Conservation (phyloP, 2,797 vertebrate species). For the Sebastes alutus region DNA sequence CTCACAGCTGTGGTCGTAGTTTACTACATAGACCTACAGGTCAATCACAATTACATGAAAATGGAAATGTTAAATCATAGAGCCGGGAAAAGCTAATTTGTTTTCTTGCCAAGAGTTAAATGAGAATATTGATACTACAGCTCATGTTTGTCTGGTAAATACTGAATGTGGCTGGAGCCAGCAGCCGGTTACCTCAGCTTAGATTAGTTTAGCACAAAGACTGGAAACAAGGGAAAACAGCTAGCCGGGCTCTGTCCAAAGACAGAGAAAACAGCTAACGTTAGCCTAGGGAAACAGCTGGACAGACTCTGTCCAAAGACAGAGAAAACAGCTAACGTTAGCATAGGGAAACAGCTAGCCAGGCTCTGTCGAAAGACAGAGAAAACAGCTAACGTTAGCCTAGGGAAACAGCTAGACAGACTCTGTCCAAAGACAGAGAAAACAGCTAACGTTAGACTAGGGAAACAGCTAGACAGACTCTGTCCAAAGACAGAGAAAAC, state of each 20-base stretch:
- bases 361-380: too few species aligned
- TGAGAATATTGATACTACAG: not conserved
- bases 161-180: not conserved
- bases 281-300: too few species aligned
- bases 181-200: conserved; percentile 4
- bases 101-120: not conserved
- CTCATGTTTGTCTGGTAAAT: not conserved
- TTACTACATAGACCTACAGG: not conserved
- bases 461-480: too few species aligned
- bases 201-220: conserved; percentile 7
- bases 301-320: accelerated
- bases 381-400: too few species aligned
- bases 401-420: too few species aligned
- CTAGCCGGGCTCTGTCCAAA: not conserved
- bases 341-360: too few species aligned
- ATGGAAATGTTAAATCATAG: conserved; percentile 3
- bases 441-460: too few species aligned
- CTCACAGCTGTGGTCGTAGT: not conserved
- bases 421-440: too few species aligned
- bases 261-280: too few species aligned
- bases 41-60: not conserved
- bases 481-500: too few species aligned
- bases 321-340: too few species aligned
- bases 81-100: not conserved
- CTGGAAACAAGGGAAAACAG: not conserved